phyloP scores from a whole-genome alignment of 2,113 vertebrate genomes.

The Embiotoca jacksoni region DNA sequence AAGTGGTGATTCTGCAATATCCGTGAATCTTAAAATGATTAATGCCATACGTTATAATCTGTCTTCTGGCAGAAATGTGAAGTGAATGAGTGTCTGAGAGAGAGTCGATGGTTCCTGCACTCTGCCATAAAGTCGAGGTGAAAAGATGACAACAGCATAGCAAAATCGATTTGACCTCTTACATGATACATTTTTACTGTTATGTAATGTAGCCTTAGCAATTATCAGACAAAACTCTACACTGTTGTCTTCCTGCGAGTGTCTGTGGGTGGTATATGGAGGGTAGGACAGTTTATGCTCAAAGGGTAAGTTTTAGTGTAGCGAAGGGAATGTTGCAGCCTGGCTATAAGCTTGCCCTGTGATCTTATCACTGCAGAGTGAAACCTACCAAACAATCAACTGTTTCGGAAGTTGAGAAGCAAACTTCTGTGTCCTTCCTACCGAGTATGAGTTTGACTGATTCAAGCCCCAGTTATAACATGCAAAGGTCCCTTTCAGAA shows the following conservation, averaged over 20 bases:
- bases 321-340: conserved; percentile 1
- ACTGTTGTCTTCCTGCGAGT: conserved; percentile 4
- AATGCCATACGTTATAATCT: background rate
- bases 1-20: conserved; percentile 27
- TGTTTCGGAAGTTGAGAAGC: no score
- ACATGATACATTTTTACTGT: conserved; percentile 52
- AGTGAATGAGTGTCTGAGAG: conserved; percentile 10
- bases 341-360: background rate
- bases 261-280: conserved; percentile 10
- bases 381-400: background rate
- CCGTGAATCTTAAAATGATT: conserved; percentile 42
- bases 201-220: conserved; percentile 34
- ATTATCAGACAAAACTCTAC: conserved; percentile 4
- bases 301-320: background rate
- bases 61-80: background rate
- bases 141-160: conserved; percentile 37
- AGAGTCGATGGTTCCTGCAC: background rate
- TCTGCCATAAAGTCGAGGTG: conserved; percentile 19
- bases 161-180: conserved; percentile 54
- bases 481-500: background rate
- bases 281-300: background rate
- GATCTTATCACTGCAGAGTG: background rate
- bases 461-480: background rate
- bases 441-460: background rate
- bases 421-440: no score